phyloP scores from a whole-genome alignment of 2,888 invertebrate species.

The Hofmannophila pseudospretella region DNA sequence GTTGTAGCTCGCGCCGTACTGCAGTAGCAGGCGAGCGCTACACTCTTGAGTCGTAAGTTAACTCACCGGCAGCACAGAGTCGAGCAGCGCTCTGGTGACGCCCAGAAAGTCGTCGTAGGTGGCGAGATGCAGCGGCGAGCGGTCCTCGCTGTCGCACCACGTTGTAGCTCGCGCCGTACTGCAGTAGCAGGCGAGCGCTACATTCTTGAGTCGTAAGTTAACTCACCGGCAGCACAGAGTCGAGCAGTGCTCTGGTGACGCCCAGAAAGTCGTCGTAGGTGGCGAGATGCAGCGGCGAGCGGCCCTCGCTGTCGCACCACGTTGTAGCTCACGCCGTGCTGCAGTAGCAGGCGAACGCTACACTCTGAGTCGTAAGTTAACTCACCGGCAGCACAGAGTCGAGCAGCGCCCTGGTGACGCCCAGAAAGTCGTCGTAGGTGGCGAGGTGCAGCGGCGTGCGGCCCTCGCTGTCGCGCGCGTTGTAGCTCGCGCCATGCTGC shows the following conservation, averaged over 20 bases:
- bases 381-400: constrained; percentile 8
- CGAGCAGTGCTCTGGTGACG: constrained; percentile 30
- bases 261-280: constrained; percentile 40
- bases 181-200: constrained; percentile 28
- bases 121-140: constrained; percentile 59
- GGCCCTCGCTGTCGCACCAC: constrained; percentile 40
- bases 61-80: constrained; percentile 5
- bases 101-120: constrained; percentile 40
- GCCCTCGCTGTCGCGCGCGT: constrained; percentile 36
- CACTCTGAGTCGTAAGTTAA: constrained; percentile 21
- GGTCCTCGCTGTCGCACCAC: constrained; percentile 40
- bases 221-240: constrained; percentile 5
- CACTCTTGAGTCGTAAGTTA: too few relatives aligned
- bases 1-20: too few relatives aligned
- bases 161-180: constrained; percentile 31
- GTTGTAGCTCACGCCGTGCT: constrained; percentile 30
- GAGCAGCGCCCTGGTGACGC: constrained; percentile 30
- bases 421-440: constrained; percentile 40
- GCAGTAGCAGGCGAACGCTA: constrained; percentile 28
- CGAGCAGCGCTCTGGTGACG: constrained; percentile 30
- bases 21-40: constrained; percentile 15
- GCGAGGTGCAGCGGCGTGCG: constrained; percentile 61
- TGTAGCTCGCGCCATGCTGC: constrained; percentile 30
- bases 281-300: constrained; percentile 59
- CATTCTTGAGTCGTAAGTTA: constrained; percentile 26